Percentiles rank a stretch among this genome's conserved stretches.
phyloP scores from a whole-genome alignment of 1,140 invertebrate species.

The Reticulitermes speratus region DNA sequence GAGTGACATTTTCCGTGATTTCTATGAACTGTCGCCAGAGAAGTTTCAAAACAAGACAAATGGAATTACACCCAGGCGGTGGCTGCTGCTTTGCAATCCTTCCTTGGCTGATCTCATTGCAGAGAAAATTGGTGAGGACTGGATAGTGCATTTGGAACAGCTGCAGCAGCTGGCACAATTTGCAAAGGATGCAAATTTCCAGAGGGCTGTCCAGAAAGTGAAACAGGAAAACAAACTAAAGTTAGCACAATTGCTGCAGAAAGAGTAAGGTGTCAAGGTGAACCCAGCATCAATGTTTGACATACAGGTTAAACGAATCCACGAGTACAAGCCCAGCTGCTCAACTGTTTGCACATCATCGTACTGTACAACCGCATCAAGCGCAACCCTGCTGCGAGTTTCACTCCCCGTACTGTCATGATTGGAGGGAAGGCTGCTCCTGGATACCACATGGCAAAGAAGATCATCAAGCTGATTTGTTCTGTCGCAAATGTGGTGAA shows the following conservation, averaged over 20 bases:
- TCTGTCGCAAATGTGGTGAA: constrained; percentile 90
- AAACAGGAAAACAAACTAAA: constrained; percentile 98
- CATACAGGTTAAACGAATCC: constrained; percentile 98
- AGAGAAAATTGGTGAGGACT: constrained; percentile 97
- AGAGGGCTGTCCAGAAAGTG: constrained; percentile 85
- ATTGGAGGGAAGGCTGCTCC: constrained; percentile 98
- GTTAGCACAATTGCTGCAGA: constrained; percentile 81
- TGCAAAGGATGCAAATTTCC: constrained; percentile 84
- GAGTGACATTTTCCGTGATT: constrained; percentile 81
- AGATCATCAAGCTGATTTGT: constrained; percentile 97
- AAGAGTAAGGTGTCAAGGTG: constrained; percentile 86
- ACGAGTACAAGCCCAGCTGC: constrained; percentile 97
- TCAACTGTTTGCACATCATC: constrained; percentile 96
- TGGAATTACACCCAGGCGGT: constrained; percentile 95
- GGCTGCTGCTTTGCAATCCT: constrained; percentile 95
- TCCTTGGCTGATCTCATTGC: constrained; percentile 91
- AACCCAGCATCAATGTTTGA: constrained; percentile 96
- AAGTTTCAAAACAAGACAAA: constrained; percentile 99
- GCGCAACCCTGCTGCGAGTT: constrained; percentile 76
- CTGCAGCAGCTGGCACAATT: constrained; percentile 80
- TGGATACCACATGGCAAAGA: constrained; percentile 97
- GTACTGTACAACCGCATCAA: constrained; percentile 98
- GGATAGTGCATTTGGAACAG: constrained; percentile 91
- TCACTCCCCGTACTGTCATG: constrained; percentile 95
- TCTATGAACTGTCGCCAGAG: constrained; percentile 91